A percentile compares a stretch with the other conserved stretches of the same genome.
phyloP scores from a whole-genome alignment of 2,888 invertebrate genomes.

The Drosophila pegasa region DNA sequence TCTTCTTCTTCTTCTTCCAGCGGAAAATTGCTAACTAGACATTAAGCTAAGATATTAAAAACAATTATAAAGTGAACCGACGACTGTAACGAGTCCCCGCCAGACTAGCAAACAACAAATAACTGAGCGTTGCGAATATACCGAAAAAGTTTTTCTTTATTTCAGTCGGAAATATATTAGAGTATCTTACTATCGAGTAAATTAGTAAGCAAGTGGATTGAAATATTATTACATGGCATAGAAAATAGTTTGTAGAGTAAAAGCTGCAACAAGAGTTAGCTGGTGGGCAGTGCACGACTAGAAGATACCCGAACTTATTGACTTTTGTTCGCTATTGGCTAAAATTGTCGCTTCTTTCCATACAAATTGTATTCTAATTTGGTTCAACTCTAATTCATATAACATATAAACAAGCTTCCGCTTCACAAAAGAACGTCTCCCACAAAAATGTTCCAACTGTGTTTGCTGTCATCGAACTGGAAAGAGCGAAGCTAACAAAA shows the following conservation, averaged over 20 bases:
- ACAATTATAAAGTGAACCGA: constrained; percentile 42
- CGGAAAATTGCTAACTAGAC: constrained; percentile 56
- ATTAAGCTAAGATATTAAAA: constrained; percentile 46
- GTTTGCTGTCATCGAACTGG: not conserved
- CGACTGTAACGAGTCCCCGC: not conserved
- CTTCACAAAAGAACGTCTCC: not conserved
- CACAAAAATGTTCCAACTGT: not conserved
- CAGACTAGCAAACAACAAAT: not conserved
- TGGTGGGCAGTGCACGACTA: not conserved
- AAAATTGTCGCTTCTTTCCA: not conserved
- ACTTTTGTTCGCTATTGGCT: not conserved
- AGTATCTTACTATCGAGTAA: not conserved
- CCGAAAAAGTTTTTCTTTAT: not conserved
- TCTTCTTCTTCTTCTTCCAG: constrained; percentile 16
- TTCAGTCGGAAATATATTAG: not conserved
- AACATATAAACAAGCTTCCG: not conserved
- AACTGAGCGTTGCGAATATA: no score
- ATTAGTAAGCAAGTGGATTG: no score
- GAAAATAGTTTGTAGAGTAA: not conserved
- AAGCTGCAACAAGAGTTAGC: not conserved
- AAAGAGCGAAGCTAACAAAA: not conserved
- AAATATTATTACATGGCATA: not conserved
- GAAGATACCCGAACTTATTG: not conserved
- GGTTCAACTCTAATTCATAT: no score
- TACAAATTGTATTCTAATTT: no score